phyloP scores from a whole-genome alignment of 2,888 invertebrate genomes.

The Ochlodes sylvanus region DNA sequence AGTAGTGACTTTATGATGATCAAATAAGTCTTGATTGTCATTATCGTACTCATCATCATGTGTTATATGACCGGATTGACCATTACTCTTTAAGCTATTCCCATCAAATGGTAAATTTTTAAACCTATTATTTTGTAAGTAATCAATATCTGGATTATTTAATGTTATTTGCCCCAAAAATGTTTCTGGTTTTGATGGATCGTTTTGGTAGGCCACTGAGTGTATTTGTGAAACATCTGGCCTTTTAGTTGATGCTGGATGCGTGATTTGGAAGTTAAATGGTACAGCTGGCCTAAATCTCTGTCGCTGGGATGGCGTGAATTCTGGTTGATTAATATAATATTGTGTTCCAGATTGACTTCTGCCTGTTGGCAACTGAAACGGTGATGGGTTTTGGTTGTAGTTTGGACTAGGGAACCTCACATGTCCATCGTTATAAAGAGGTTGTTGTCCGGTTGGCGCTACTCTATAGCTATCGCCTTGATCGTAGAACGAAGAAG shows the following conservation, averaged over 20 bases:
- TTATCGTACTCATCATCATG: slow-evolving; percentile 74
- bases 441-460: slow-evolving; percentile 64
- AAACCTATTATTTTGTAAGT: slow-evolving; percentile 74
- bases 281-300: slow-evolving; percentile 74
- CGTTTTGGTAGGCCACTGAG: slow-evolving; percentile 83
- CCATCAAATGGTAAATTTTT: slow-evolving; percentile 78
- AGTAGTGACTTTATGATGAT: slow-evolving; percentile 76
- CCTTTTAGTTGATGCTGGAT: slow-evolving; percentile 80
- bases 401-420: slow-evolving; percentile 79
- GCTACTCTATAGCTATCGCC: slow-evolving; percentile 69
- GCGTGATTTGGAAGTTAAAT: slow-evolving; percentile 75
- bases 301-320: slow-evolving; percentile 66
- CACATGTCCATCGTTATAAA: slow-evolving; percentile 68
- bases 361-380: slow-evolving; percentile 78
- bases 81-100: slow-evolving; percentile 78
- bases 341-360: slow-evolving; percentile 77
- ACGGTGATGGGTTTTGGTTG: slow-evolving; percentile 80
- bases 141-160: slow-evolving; percentile 84
- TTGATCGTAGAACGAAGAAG: slow-evolving; percentile 69
- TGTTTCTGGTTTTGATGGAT: slow-evolving; percentile 86
- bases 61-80: slow-evolving; percentile 70
- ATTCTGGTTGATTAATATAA: slow-evolving; percentile 79
- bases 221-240: slow-evolving; percentile 85
- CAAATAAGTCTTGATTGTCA: slow-evolving; percentile 75
- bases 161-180: slow-evolving; percentile 87